These are phyloP conservation scores for Aphidius gifuensis DNA, from an alignment of 1,140 invertebrate species.

Conservation along the genomic window DNA sequence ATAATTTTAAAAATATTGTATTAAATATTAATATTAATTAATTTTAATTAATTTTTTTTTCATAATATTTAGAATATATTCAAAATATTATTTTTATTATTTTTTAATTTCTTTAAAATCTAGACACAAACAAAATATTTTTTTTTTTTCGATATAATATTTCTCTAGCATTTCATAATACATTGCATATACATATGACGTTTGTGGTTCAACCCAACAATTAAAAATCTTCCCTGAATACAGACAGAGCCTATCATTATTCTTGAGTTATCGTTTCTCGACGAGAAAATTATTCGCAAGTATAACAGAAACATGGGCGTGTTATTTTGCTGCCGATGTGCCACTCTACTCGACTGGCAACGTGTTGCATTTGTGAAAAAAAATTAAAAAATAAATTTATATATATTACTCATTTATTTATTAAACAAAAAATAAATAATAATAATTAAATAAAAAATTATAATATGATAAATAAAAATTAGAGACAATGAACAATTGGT, in stretches of 20 bases:
- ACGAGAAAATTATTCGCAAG: constrained; percentile 24
- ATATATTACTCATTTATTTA: background rate
- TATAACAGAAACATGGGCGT: constrained; percentile 19
- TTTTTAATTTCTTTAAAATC: too few relatives aligned
- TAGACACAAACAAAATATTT: too few relatives aligned
- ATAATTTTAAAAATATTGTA: too few relatives aligned
- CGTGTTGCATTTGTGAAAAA: constrained; percentile 6
- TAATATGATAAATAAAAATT: constrained; percentile 4
- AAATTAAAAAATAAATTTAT: background rate
- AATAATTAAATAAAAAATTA: too few relatives aligned
- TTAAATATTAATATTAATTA: too few relatives aligned
- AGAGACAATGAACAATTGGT: constrained; percentile 12
- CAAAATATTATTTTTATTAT: too few relatives aligned
- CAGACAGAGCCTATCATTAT: constrained; percentile 46
- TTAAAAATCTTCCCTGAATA: constrained; percentile 43
- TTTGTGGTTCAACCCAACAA: constrained; percentile 44
- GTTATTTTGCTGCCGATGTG: constrained; percentile 20
- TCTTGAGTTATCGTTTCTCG: constrained; percentile 48
- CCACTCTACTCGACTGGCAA: constrained; percentile 13
- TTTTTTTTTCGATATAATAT: too few relatives aligned
- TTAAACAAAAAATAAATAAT: too few relatives aligned
- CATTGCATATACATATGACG: constrained; percentile 39
- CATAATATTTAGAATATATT: too few relatives aligned
- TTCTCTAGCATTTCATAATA: background rate
- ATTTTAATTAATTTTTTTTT: too few relatives aligned